phyloP scores from a whole-genome alignment of 2,888 invertebrate genomes.

The Aphidius colemani region DNA sequence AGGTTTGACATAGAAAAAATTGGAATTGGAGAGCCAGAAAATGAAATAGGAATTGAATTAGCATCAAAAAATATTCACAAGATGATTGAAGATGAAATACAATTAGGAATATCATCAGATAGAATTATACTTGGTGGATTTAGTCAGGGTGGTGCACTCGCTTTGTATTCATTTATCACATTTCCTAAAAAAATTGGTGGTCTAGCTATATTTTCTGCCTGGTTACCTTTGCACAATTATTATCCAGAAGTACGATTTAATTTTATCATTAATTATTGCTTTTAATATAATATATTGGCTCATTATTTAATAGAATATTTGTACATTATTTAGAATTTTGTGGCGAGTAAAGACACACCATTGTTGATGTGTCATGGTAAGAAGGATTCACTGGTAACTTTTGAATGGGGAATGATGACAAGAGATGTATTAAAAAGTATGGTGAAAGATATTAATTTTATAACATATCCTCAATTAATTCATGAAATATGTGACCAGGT shows the following conservation, averaged over 20 bases:
- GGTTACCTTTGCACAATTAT: slow-evolving; percentile 88
- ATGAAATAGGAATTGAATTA: slow-evolving; percentile 83
- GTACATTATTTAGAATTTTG: slow-evolving; percentile 62
- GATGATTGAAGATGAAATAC: slow-evolving; percentile 79
- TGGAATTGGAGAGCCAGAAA: slow-evolving; percentile 84
- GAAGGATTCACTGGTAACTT: slow-evolving; percentile 90
- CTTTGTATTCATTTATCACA: slow-evolving; percentile 90
- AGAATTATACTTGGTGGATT: slow-evolving; percentile 92
- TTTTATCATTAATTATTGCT: slow-evolving; percentile 15
- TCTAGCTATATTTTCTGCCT: slow-evolving; percentile 87
- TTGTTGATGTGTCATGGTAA: slow-evolving; percentile 95
- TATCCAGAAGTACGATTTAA: slow-evolving; percentile 70
- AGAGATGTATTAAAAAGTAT: slow-evolving; percentile 84
- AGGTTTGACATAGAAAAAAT: slow-evolving; percentile 83
- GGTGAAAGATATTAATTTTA: slow-evolving; percentile 81
- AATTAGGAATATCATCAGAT: slow-evolving; percentile 80
- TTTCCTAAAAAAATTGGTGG: slow-evolving; percentile 84
- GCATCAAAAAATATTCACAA: slow-evolving; percentile 78
- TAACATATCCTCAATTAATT: slow-evolving; percentile 81
- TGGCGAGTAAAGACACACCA: slow-evolving; percentile 63
- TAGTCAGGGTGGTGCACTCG: slow-evolving; percentile 96
- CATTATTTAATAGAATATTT: background rate
- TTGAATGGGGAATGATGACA: slow-evolving; percentile 93
- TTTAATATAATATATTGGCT: slow-evolving; percentile 4
- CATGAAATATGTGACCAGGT: slow-evolving; percentile 88